Base-by-base conservation (phyloP, 2,888 invertebrate genomes). In the Heliconius sara region DNA sequence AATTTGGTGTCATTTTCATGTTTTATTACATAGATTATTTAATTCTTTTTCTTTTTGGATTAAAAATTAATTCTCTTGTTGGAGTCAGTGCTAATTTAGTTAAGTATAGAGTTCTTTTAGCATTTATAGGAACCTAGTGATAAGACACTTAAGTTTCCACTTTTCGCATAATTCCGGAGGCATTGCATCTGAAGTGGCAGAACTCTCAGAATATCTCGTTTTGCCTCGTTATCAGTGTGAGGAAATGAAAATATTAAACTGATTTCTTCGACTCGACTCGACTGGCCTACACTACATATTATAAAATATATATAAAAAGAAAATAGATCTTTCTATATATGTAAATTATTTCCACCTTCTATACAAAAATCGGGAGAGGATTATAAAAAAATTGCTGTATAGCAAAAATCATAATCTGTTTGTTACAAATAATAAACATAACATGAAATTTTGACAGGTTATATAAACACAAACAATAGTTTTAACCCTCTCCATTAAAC, bases 401-500 rank as follows among this genome's bases (percentile, higher is more conserved):
- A 60, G 9, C n/a, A 60, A 60, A 60, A n/a, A 60, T 60, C 10
- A 10, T 47, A 70, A 70, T 47, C 16, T 25, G 16, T 34, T 57
- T 57, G 57, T 60, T 73, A n/a, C 70, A 70, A 27, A 52, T 57
- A 60, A 73, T 22, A 78, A 66, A 77, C 66, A 25, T 76, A 67
- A 78, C 57, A 68, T 70, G 52, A 79, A 72, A 66, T 70, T 78
- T 76, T 67, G 77, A 81, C 79, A 77, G 76, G 72, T 78, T 76
- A 76, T 74, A 68, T 25, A 1, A 68, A 68, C 25, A 60, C 73
- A 80, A 65, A 81, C 78, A 81, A 80, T 79, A n/a, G 63, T 30
- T 22, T 25, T 19, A 63, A 57, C 82, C 81, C 83, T 79, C 79
- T 81, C 67, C 75, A 75, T 79, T 80, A 81, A 83, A 80, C 82